phyloP scores from a whole-genome alignment of 2,888 invertebrate species.

The Adelognathus sp. region DNA sequence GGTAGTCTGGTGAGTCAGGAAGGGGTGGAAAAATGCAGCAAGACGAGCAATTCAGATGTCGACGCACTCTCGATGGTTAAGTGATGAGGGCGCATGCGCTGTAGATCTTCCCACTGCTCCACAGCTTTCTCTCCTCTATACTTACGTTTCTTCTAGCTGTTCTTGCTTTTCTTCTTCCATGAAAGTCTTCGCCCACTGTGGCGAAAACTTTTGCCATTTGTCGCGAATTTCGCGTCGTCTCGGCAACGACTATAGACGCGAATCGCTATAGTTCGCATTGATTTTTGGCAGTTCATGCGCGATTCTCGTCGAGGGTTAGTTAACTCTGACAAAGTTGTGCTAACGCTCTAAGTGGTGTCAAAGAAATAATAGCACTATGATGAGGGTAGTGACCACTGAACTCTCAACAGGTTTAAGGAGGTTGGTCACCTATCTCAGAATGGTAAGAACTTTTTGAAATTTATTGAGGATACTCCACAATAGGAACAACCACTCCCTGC shows the following conservation, averaged over 20 bases:
- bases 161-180: background rate
- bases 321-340: background rate
- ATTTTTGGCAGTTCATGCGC: background rate
- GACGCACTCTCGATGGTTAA: background rate
- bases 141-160: background rate
- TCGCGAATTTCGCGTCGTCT: background rate
- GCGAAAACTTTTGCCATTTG: background rate
- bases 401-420: no score
- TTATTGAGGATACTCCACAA: no score
- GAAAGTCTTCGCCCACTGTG: background rate
- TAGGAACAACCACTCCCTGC: no score
- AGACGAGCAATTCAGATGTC: background rate
- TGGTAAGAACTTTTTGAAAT: no score
- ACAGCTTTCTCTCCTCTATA: background rate
- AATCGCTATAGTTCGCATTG: background rate
- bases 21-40: background rate
- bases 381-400: no score
- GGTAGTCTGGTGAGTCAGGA: background rate
- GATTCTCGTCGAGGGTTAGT: background rate
- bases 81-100: conserved; percentile 9
- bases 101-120: background rate
- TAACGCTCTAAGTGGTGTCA: no score
- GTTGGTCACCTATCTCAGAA: no score
- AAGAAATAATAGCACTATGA: no score
- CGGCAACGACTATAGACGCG: background rate